These are phyloP conservation scores for Magallana nippona DNA, from an alignment of 2,888 invertebrate species.

Conservation along the genomic window DNA sequence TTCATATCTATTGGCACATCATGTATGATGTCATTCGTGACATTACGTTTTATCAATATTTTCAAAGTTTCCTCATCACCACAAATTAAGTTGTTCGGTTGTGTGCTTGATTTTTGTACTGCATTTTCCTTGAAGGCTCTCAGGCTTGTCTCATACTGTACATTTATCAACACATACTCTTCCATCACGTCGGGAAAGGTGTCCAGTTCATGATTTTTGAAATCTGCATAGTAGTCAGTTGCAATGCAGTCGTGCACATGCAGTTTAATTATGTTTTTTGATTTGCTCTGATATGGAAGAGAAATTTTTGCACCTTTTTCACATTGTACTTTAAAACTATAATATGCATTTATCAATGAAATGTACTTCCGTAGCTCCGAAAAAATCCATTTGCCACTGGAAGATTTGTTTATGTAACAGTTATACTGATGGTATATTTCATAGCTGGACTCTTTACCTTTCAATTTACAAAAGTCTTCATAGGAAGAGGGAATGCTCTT, in stretches of 20 bases:
- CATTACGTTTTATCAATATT: conserved; percentile 49
- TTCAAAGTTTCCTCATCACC: conserved; percentile 59
- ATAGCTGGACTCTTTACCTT: not conserved
- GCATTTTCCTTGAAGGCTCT: conserved; percentile 39
- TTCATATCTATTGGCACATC: not conserved
- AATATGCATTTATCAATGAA: conserved; percentile 33
- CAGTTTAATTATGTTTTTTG: conserved; percentile 53
- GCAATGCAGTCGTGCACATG: conserved; percentile 54
- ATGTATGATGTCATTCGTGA: conserved; percentile 49
- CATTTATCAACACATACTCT: conserved; percentile 50
- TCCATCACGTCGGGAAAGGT: conserved; percentile 54
- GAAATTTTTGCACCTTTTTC: conserved; percentile 49
- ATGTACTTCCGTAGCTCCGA: conserved; percentile 35
- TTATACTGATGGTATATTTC: not conserved
- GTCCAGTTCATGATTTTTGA: conserved; percentile 42
- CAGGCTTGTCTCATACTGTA: conserved; percentile 41
- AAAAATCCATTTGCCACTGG: conserved; percentile 41
- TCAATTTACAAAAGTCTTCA: conserved; percentile 51
- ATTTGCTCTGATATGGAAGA: conserved; percentile 61
- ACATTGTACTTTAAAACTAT: conserved; percentile 54
- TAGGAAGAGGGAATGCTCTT: conserved; percentile 46
- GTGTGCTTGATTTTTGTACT: conserved; percentile 44
- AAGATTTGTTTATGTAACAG: conserved; percentile 33
- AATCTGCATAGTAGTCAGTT: conserved; percentile 54
- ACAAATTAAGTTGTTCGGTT: conserved; percentile 57